Evolutionary conservation across 2,797 vertebrate genomes (phyloP).

Genomic region (Podarcis lilfordi): DNA sequence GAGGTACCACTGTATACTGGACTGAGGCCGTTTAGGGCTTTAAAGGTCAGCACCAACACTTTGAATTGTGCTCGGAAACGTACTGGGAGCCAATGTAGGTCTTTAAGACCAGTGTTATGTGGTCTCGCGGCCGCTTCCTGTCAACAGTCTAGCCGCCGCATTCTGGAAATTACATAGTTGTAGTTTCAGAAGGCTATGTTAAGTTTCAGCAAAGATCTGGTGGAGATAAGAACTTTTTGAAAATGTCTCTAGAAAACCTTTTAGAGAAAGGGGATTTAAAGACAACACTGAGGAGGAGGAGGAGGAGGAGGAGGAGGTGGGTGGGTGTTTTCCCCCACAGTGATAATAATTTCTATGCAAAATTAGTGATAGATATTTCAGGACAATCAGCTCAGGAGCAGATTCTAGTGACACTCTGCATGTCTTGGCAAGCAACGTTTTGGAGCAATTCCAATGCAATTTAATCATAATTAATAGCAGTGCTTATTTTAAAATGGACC

Average conservation of each 20-base stretch:
- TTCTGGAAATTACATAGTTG: too few species aligned
- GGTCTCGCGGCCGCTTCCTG: too few species aligned
- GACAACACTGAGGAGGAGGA: neutral
- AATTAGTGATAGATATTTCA: constrained; percentile 16
- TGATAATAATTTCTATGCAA: neutral
- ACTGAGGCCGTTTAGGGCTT: too few species aligned
- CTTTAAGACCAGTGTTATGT: too few species aligned
- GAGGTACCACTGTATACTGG: too few species aligned
- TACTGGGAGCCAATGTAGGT: too few species aligned
- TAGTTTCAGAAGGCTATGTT: too few species aligned
- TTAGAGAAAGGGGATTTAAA: neutral
- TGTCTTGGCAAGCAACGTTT: constrained; percentile 34
- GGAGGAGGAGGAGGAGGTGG: too few species aligned
- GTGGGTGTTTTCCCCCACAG: neutral
- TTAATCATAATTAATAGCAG: constrained; percentile 37
- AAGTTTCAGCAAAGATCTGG: neutral
- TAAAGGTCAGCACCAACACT: too few species aligned
- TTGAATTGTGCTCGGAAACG: too few species aligned
- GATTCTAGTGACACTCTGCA: constrained; percentile 3
- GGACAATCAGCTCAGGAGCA: constrained; percentile 13
- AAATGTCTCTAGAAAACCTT: neutral
- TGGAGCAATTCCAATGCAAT: constrained; percentile 32
- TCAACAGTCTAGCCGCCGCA: too few species aligned
- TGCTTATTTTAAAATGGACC: constrained; percentile 11
- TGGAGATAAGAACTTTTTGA: neutral